Evolutionary conservation across 2,888 invertebrate species (phyloP), one percentile per base, ranked within the genome.

Genomic region (Andrena bicolor): DNA sequence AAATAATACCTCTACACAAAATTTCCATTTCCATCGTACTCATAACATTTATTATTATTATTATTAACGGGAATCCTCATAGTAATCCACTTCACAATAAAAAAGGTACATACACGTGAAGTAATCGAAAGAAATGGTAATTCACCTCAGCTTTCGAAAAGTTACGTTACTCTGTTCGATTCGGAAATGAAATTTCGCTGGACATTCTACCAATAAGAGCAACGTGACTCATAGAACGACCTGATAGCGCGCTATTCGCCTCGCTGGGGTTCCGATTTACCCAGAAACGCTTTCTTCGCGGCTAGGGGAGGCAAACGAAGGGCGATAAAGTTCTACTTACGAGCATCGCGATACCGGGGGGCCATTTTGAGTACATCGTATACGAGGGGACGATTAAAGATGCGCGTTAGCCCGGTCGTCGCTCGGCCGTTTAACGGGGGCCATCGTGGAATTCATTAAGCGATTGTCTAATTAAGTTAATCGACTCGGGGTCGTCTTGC

Each of bases 381-480:
- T 80, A 83, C 76, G 77, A 79, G 78, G 70, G 60, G 72, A 69
- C 76, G 84, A 86, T 86, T 84, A 86, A 75, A 69, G 77, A 77
- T 80, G 68, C 74, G 78, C 83, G 73, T 86, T 72, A 81, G 64
- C 20, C 41, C 75, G 70, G 82, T 74, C 83, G 76, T 77, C 76
- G 77, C 49, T 68, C 63, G 76, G 76, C 70, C 80, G 73, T 73
- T 86, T 88, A 86, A 88, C 70, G 82, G 26, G n/a, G 56, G 64
- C 77, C 72, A 65, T 82, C 79, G 76, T 83, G 88, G 89, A 91
- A 92, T 92, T 92, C 92, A 91, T 92, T 91, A 90, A 90, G 89
- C 91, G 90, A 92, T 92, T 91, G 92, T 90, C 90, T 92, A 92
- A 92, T 92, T 91, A 92, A 92, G 91, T 92, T 92, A 92, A 92